A percentile compares a stretch with the other conserved stretches of the same genome.
Evolutionary conservation across 2,888 invertebrate species (phyloP).

Genomic region (Mythimna loreyi): DNA sequence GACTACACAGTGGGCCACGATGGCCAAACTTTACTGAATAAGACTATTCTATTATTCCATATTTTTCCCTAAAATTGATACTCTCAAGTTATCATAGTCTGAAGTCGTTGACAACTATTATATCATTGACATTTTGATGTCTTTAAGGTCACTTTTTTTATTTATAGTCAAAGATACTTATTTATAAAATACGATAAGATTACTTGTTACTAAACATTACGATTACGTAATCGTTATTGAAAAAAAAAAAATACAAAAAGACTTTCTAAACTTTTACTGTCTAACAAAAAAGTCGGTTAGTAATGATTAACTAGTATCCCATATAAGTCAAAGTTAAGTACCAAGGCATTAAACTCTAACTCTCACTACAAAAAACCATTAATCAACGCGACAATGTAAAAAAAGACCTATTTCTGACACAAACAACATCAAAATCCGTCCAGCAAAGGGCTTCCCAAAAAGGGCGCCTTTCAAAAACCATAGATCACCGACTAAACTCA

Average conservation of each 20-base stretch:
- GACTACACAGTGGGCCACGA: slow-evolving; percentile 34
- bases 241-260: not conserved
- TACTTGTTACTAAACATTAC: slow-evolving; percentile 8
- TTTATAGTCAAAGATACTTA: slow-evolving; percentile 10
- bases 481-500: slow-evolving; percentile 17
- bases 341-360: slow-evolving; percentile 46
- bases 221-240: not conserved
- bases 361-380: slow-evolving; percentile 52
- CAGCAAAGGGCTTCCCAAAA: slow-evolving; percentile 1
- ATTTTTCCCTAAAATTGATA: slow-evolving; percentile 4
- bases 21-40: not conserved
- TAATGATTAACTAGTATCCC: slow-evolving; percentile 34
- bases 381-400: slow-evolving; percentile 36
- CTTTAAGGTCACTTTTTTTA: slow-evolving; percentile 11
- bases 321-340: slow-evolving; percentile 39
- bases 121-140: slow-evolving; percentile 28
- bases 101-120: slow-evolving; percentile 24
- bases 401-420: not conserved
- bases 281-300: slow-evolving; percentile 5
- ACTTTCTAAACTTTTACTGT: slow-evolving; percentile 21
- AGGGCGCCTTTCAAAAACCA: slow-evolving; percentile 14
- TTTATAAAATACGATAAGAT: slow-evolving; percentile 15
- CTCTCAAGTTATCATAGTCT: slow-evolving; percentile 14
- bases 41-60: not conserved
- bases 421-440: slow-evolving; percentile 22